Evolutionary conservation across 92 coral and sea anemone species (phyloP), one percentile per base, ranked within the genome.

Genomic region (Montipora capitata): DNA sequence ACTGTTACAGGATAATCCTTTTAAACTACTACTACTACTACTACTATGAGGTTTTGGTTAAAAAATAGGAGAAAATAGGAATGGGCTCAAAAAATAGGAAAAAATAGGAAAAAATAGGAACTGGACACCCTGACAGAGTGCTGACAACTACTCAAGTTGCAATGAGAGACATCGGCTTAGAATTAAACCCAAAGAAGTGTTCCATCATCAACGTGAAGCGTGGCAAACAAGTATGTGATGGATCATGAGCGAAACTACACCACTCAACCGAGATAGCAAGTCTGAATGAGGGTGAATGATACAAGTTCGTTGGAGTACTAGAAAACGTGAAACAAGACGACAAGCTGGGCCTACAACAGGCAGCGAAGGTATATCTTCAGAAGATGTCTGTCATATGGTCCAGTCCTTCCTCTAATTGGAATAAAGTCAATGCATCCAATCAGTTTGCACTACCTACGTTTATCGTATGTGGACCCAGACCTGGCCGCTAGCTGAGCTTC

Each of bases 221-320:
- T 20, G 27, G 67, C n/a, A 61, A 13, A 17, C n/a, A 61, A 15
- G n/a, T 13, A 17, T 61, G 67, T 61, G 67, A 14, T 61, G 67
- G n/a, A 61, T 14, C 67, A 61, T 4, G 2, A 13, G 27, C 27
- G 67, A 3, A 61, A 61, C 67, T 61, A 61, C 12, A 61, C 67
- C 67, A 61, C n/a, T 17, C 27, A 61, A 61, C n/a, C n/a, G 27
- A 20, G n/a, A 69, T 14, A 40, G 20, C 39, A 39, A 35, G 58
- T 57, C 67, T 61, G 27, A 61, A 40, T 18, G 76, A 68, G 15
- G 82, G 27, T 45, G 38, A n/a, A 80, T 8, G 54, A 10, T 54
- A 88, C 62, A 73, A 73, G 57, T 88, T 88, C 61, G 82, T 81
- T 58, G 92, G 88, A 80, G 88, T 88, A 12, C 82, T 71, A 51